A percentile compares a stretch with the other conserved stretches of the same genome.
These are phyloP conservation scores for Drosophila kikkawai DNA, from an alignment of 1,140 invertebrate species.

Conservation along the genomic window DNA sequence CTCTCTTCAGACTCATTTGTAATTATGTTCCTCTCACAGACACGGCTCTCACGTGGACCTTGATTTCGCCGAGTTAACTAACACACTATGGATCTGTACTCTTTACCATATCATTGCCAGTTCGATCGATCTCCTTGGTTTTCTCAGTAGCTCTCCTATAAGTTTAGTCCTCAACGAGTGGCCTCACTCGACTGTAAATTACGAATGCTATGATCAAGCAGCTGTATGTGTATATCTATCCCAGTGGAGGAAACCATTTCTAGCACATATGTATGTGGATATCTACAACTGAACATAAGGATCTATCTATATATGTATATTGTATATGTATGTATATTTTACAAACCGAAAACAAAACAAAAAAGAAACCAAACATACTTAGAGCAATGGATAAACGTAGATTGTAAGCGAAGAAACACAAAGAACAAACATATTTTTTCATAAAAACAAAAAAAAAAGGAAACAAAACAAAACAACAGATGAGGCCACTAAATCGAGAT, in stretches of 20 bases:
- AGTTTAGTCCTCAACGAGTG: conserved; percentile 22
- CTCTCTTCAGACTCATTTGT: conserved; percentile 66
- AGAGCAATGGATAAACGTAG: conserved; percentile 64
- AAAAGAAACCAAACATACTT: conserved; percentile 59
- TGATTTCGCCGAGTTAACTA: conserved; percentile 50
- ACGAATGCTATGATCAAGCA: conserved; percentile 42
- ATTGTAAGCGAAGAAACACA: conserved; percentile 51
- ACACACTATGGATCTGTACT: conserved; percentile 56
- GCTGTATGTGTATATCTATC: conserved; percentile 46
- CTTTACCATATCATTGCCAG: conserved; percentile 78
- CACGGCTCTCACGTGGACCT: conserved; percentile 39
- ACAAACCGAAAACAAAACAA: conserved; percentile 56
- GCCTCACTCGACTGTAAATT: conserved; percentile 37
- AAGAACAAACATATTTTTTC: conserved; percentile 78
- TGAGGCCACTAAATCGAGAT: conserved; percentile 41
- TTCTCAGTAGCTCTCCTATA: conserved; percentile 36
- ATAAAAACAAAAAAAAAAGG: conserved; percentile 47
- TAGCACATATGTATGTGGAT: conserved; percentile 47
- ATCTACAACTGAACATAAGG: conserved; percentile 76
- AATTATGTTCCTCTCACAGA: conserved; percentile 76
- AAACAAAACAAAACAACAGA: conserved; percentile 21
- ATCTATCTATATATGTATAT: conserved; percentile 73
- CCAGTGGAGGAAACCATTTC: conserved; percentile 59
- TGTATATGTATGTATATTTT: conserved; percentile 83
- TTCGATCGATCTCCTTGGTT: conserved; percentile 69